A percentile compares a stretch with the other conserved stretches of the same genome.
phyloP scores from a whole-genome alignment of 2,797 vertebrate genomes.

The Ciconia nigra region DNA sequence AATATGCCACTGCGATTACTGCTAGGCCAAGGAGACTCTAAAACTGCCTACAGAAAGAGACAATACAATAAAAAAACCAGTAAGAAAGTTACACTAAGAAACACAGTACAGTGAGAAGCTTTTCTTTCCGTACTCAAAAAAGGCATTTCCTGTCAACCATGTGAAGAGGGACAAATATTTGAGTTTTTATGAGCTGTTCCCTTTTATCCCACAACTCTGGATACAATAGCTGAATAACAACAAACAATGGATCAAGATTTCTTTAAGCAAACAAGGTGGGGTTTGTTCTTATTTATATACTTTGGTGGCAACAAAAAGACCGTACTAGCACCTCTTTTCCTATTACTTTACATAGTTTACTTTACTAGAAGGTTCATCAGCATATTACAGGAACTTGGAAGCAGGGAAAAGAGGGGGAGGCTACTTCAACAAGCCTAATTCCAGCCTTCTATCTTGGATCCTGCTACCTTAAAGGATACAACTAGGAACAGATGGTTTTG shows the following conservation, averaged over 20 bases:
- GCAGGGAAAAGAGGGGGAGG: neutral
- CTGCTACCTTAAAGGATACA: neutral
- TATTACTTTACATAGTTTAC: neutral
- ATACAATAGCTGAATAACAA: neutral
- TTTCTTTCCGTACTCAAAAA: neutral
- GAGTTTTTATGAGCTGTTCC: neutral
- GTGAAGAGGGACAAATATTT: neutral
- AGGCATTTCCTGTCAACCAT: neutral
- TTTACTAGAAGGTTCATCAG: neutral
- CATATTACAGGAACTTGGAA: neutral
- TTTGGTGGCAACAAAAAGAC: neutral
- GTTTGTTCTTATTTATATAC: neutral
- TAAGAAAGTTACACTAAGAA: neutral
- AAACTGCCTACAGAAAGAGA: conserved; percentile 82
- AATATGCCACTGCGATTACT: conserved; percentile 91
- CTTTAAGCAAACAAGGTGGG: neutral
- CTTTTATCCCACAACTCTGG: neutral
- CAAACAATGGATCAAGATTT: neutral
- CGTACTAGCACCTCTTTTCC: neutral
- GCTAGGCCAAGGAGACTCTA: conserved; percentile 95
- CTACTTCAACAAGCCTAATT: neutral
- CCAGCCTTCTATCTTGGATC: neutral
- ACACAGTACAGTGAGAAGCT: neutral
- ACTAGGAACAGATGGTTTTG: neutral
- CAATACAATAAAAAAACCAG: neutral